Evolutionary conservation across 1,140 invertebrate species (phyloP).

Genomic region (Drosophila ananassae): DNA sequence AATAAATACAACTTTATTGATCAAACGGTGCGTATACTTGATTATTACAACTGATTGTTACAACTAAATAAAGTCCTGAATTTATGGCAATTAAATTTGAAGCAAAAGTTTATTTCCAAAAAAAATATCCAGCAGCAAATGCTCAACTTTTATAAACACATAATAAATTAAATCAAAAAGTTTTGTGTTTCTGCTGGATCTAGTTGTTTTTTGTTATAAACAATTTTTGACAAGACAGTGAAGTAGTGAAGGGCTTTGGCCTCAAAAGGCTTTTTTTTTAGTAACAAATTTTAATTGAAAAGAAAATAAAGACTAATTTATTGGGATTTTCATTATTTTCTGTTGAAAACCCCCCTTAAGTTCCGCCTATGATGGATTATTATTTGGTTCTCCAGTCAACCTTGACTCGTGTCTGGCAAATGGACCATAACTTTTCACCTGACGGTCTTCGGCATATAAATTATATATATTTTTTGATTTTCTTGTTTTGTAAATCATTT

Average conservation of each 20-base stretch:
- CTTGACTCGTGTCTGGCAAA: conserved; percentile 29
- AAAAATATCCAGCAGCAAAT: conserved; percentile 2
- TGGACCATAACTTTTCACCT: conserved; percentile 46
- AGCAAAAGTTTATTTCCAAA: conserved; percentile 16
- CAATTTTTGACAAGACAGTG: conserved; percentile 43
- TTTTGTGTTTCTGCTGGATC: conserved; percentile 5
- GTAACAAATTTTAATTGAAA: background rate
- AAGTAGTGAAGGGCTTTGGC: background rate
- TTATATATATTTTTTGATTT: conserved; percentile 24
- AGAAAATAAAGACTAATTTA: background rate
- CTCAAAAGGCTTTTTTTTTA: background rate
- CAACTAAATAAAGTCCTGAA: conserved; percentile 37
- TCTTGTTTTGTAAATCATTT: conserved; percentile 46
- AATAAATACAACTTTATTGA: conserved; percentile 21
- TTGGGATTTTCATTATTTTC: conserved; percentile 1
- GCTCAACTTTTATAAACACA: conserved; percentile 32
- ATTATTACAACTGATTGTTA: conserved; percentile 27
- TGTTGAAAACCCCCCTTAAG: background rate
- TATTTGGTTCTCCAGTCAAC: conserved; percentile 17
- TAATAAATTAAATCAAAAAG: conserved; percentile 54
- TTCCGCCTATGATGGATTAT: conserved; percentile 4
- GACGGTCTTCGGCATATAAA: conserved; percentile 7
- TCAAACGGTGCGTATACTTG: conserved; percentile 70
- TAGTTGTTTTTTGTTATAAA: conserved; percentile 40
- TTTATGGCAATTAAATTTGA: conserved; percentile 38